Percentiles rank a stretch among this genome's conserved stretches.
These are phyloP conservation scores for Sceloporus tristichus DNA, from an alignment of 2,113 vertebrate species.

Conservation along the genomic window DNA sequence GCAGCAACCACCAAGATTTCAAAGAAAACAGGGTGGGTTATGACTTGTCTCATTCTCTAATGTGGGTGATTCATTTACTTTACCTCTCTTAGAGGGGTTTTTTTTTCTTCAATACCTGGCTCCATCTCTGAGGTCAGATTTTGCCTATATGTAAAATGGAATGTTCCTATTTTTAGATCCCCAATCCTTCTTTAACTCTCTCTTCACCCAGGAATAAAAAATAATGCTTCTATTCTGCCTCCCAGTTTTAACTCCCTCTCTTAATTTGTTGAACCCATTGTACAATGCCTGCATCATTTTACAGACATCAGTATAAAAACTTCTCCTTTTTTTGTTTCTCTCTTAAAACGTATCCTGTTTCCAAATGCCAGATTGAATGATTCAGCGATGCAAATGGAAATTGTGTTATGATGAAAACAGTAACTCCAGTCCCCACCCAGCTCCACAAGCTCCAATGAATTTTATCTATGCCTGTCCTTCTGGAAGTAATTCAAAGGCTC, in stretches of 20 bases:
- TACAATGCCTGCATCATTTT: not conserved
- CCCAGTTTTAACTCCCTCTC: not conserved
- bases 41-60: not conserved
- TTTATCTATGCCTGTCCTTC: not conserved
- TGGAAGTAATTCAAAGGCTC: not conserved
- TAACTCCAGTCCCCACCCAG: not conserved
- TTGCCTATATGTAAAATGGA: not conserved
- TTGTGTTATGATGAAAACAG: conserved; percentile 12
- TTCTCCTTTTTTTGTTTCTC: not conserved
- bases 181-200: not conserved
- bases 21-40: not conserved
- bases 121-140: conserved; percentile 11
- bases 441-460: not conserved
- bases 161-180: conserved; percentile 11
- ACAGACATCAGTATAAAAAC: not conserved
- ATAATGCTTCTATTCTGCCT: not conserved
- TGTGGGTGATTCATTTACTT: conserved; percentile 1
- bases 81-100: not conserved
- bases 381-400: conserved; percentile 12
- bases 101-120: conserved; percentile 29
- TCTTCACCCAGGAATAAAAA: not conserved
- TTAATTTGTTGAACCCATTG: not conserved
- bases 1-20: not conserved
- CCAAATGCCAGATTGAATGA: conserved; percentile 24
- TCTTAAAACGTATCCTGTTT: conserved; percentile 17